Evolutionary conservation across 2,888 invertebrate genomes (phyloP).

Genomic region (Stenotaenia linearis): DNA sequence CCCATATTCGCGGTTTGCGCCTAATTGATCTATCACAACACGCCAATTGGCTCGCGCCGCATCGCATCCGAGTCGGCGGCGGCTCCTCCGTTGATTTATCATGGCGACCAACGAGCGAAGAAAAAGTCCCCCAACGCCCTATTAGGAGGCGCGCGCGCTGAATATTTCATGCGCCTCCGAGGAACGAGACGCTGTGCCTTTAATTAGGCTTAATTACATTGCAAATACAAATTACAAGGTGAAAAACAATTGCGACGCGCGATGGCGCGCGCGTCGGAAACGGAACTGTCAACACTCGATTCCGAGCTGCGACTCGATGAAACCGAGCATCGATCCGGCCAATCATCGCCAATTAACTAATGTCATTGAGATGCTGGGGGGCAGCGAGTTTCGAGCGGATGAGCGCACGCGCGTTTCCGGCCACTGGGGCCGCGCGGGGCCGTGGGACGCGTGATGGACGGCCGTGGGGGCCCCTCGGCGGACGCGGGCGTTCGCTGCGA

Average conservation of each 20-base stretch:
- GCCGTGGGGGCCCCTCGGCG: not conserved
- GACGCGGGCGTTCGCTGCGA: not conserved
- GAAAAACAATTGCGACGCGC: not conserved
- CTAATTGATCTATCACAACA: conserved; percentile 34
- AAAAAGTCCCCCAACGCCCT: not conserved
- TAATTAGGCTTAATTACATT: conserved; percentile 30
- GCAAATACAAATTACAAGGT: conserved; percentile 33
- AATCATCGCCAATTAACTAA: conserved; percentile 26
- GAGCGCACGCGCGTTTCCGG: not conserved
- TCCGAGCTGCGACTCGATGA: no score
- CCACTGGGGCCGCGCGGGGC: not conserved
- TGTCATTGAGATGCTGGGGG: not conserved
- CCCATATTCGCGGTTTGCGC: conserved; percentile 29
- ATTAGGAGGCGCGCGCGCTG: conserved; percentile 21
- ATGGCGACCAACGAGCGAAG: conserved; percentile 21
- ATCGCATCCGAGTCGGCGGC: not conserved
- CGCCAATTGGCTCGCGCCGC: conserved; percentile 11
- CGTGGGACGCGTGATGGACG: conserved; percentile 2
- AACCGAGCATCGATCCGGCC: not conserved
- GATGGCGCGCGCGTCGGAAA: not conserved
- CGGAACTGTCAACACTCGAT: no score
- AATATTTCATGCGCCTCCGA: conserved; percentile 13
- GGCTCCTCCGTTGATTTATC: conserved; percentile 27
- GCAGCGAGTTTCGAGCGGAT: not conserved
- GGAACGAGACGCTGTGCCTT: conserved; percentile 18